phyloP scores from a whole-genome alignment of 1,140 invertebrate species.

The Sinella curviseta region DNA sequence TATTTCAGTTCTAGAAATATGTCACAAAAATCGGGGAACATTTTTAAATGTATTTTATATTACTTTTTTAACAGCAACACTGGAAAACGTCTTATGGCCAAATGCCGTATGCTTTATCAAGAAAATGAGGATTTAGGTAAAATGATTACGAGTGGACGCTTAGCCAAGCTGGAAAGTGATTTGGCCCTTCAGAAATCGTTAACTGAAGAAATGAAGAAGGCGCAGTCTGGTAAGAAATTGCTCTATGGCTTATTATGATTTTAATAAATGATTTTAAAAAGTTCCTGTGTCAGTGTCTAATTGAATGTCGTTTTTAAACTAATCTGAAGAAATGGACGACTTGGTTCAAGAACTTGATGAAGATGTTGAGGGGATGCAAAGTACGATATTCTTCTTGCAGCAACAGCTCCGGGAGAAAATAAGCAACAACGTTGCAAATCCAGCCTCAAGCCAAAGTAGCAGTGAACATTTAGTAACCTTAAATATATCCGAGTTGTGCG shows the following conservation, averaged over 20 bases:
- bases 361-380: constrained; percentile 97
- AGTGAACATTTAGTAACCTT: constrained; percentile 20
- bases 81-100: constrained; percentile 96
- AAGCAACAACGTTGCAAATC: neutral
- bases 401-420: constrained; percentile 76
- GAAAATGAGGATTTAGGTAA: constrained; percentile 97
- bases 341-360: constrained; percentile 94
- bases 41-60: constrained; percentile 26
- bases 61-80: constrained; percentile 69
- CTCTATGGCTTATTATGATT: neutral
- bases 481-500: constrained; percentile 20
- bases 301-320: constrained; percentile 5
- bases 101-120: constrained; percentile 91
- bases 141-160: constrained; percentile 89
- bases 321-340: constrained; percentile 81
- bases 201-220: constrained; percentile 94
- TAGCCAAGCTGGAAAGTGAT: constrained; percentile 94
- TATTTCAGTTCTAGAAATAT: constrained; percentile 17
- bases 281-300: too few species aligned
- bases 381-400: constrained; percentile 90
- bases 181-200: constrained; percentile 92
- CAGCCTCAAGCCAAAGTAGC: constrained; percentile 17
- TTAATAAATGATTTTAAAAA: constrained; percentile 21
- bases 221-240: constrained; percentile 79
- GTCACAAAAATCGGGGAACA: neutral